A percentile compares a stretch with the other conserved stretches of the same genome.
These are phyloP conservation scores for Augochlora pura DNA, from an alignment of 1,140 invertebrate species.

Conservation along the genomic window DNA sequence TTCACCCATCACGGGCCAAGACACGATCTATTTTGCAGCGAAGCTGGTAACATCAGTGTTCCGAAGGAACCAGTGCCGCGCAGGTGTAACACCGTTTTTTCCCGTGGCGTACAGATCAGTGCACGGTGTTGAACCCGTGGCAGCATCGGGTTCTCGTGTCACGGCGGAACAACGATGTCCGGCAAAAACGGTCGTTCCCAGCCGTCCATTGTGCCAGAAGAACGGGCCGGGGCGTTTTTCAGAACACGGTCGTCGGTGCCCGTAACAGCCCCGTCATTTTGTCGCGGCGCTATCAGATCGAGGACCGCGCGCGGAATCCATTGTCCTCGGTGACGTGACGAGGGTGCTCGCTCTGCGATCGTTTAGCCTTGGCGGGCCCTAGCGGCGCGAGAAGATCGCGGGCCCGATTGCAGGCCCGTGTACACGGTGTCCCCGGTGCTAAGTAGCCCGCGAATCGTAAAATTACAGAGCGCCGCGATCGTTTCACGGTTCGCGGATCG, in stretches of 20 bases:
- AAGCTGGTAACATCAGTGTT: too few relatives aligned
- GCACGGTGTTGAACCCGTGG: neutral
- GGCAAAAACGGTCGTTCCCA: conserved; percentile 31
- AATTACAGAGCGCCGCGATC: conserved; percentile 51
- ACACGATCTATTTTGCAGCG: too few relatives aligned
- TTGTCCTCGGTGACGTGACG: neutral
- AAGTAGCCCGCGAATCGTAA: conserved; percentile 52
- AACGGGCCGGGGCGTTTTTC: conserved; percentile 31
- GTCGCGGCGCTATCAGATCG: conserved; percentile 41
- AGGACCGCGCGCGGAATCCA: neutral
- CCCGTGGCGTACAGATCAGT: neutral
- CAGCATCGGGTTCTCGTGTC: neutral
- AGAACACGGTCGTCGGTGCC: conserved; percentile 16
- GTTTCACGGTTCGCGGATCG: conserved; percentile 53
- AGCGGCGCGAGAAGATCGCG: conserved; percentile 13
- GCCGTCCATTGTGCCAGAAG: conserved; percentile 21
- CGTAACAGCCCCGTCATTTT: conserved; percentile 44
- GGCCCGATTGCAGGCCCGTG: conserved; percentile 22
- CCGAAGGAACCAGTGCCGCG: too few relatives aligned
- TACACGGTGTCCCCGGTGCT: conserved; percentile 6
- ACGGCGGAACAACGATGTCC: neutral
- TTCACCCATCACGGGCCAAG: too few relatives aligned
- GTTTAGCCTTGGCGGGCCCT: conserved; percentile 6
- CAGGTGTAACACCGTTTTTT: neutral
- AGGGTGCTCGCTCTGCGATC: neutral